Percentiles rank a stretch among this genome's conserved stretches.
phyloP scores from a whole-genome alignment of 2,888 invertebrate species.

The Incurvaria masculella region DNA sequence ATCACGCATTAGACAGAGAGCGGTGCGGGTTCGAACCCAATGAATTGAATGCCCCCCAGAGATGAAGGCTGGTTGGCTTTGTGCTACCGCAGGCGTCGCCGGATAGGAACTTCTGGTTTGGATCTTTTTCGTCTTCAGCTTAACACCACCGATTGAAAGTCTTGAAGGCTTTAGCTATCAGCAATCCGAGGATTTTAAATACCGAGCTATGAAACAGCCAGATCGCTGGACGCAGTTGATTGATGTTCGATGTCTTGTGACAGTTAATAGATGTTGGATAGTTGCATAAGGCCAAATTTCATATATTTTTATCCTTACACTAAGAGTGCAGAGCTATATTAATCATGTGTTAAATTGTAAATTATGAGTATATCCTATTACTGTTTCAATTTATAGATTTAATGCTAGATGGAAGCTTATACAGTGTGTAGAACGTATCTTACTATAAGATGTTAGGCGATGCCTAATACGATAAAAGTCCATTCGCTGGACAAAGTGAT shows the following conservation, averaged over 20 bases:
- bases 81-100: too few relatives aligned
- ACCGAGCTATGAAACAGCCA: too few relatives aligned
- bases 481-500: not conserved
- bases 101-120: too few relatives aligned
- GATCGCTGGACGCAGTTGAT: not conserved
- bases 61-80: not conserved
- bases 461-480: not conserved
- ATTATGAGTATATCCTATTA: not conserved
- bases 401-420: not conserved
- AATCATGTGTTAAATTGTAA: not conserved
- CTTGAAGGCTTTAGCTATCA: not conserved
- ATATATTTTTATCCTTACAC: not conserved
- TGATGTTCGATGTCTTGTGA: not conserved
- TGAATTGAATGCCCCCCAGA: too few relatives aligned
- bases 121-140: too few relatives aligned
- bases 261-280: not conserved
- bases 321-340: not conserved
- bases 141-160: too few relatives aligned
- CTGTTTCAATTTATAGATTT: not conserved
- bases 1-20: slow-evolving; percentile 37
- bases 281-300: not conserved
- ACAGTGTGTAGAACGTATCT: too few relatives aligned
- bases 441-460: not conserved
- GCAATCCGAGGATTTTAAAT: too few relatives aligned
- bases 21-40: not conserved